Evolutionary conservation across 2,888 invertebrate genomes (phyloP).

Genomic region (Octonoba sinensis): DNA sequence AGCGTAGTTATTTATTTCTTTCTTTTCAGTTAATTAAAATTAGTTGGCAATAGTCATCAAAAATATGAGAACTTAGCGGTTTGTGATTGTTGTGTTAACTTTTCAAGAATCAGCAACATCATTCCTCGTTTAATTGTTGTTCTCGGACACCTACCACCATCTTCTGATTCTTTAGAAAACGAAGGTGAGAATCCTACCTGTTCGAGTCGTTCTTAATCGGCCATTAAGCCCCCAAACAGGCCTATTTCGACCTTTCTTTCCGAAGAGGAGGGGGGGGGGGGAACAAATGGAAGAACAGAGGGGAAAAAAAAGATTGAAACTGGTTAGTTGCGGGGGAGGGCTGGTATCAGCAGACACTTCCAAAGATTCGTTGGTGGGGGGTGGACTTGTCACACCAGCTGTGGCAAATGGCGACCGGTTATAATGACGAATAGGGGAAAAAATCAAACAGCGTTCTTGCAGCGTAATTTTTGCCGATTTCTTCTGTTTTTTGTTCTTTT

Average conservation of each 20-base stretch:
- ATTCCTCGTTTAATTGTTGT: no score
- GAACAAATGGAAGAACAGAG: conserved; percentile 6
- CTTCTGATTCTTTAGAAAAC: no score
- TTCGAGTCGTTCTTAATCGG: conserved; percentile 46
- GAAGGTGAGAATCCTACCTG: conserved; percentile 34
- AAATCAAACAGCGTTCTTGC: conserved; percentile 12
- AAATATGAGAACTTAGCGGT: no score
- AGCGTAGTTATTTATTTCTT: no score
- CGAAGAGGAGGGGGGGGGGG: conserved; percentile 12
- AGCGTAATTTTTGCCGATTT: conserved; percentile 4
- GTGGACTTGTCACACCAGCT: conserved; percentile 51
- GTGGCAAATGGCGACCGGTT: conserved; percentile 51
- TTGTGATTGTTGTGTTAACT: no score
- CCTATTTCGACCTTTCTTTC: conserved; percentile 4
- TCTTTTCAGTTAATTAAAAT: no score
- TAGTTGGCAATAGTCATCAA: no score
- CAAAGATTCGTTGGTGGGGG: background rate
- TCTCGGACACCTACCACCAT: no score
- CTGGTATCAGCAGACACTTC: conserved; percentile 27
- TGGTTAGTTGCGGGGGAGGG: conserved; percentile 52
- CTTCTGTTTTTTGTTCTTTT: background rate
- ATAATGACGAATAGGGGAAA: conserved; percentile 37
- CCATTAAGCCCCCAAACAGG: conserved; percentile 41
- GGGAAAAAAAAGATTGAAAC: conserved; percentile 29
- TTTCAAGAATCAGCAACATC: no score